These are phyloP conservation scores for Macquaria australasica DNA, from an alignment of 2,113 vertebrate genomes.

Conservation along the genomic window DNA sequence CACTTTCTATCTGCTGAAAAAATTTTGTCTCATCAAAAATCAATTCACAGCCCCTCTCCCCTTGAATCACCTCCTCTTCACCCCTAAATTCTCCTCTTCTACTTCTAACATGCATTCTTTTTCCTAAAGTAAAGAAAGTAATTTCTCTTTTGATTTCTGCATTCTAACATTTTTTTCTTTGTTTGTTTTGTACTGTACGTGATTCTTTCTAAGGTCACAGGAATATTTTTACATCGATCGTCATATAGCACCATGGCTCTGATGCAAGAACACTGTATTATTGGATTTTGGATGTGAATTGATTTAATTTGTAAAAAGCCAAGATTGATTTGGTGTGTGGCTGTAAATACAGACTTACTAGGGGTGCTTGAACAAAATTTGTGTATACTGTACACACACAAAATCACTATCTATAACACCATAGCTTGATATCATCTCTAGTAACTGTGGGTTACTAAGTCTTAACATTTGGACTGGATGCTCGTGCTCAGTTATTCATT, in stretches of 20 bases:
- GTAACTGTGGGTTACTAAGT: background rate
- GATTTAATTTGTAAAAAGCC: background rate
- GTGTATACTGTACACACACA: too few species aligned
- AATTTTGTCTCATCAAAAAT: background rate
- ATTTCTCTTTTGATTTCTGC: background rate
- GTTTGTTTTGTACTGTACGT: background rate
- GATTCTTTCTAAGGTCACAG: constrained; percentile 5
- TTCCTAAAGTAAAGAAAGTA: background rate
- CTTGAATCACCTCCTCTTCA: background rate
- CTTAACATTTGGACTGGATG: background rate
- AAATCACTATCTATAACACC: background rate
- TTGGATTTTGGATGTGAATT: constrained; percentile 16
- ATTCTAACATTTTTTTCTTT: background rate
- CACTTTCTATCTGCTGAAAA: background rate
- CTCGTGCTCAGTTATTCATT: background rate
- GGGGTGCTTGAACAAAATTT: background rate
- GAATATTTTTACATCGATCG: background rate
- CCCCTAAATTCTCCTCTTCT: background rate
- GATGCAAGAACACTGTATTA: background rate
- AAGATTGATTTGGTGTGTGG: background rate
- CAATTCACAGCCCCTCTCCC: background rate
- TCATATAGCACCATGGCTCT: background rate
- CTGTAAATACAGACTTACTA: background rate
- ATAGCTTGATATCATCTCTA: background rate
- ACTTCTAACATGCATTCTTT: background rate